Base-by-base conservation (phyloP, 1,140 invertebrate genomes). In the Drosophila dunni region DNA sequence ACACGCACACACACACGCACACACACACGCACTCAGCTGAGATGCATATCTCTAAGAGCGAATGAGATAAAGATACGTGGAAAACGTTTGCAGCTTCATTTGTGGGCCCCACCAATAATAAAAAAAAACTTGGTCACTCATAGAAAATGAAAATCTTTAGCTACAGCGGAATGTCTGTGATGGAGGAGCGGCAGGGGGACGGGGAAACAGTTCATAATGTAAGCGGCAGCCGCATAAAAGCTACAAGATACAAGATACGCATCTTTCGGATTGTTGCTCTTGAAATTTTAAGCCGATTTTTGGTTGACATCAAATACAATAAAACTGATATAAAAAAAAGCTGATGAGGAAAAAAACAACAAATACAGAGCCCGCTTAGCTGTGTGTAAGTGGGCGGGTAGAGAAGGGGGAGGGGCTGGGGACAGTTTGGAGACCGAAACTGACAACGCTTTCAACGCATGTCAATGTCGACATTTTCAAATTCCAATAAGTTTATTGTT, bases 281-380 rank as follows among this genome's bases (percentile, higher is more conserved):
- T 78, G 61, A 71, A 68, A 74, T 72, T 75, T 78, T 83, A 83
- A 82, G 80, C 80, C 80, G 77, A 62, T 83, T 80, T 82, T 65
- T 82, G 75, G 79, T 69, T 74, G 76, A 75, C 75, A 83, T 75
- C 79, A 84, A 79, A 83, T 61, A 84, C 72, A 83, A 84, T 79
- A 83, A 84, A 84, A 83, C 60, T 69, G 56, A 76, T 68, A 78
- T 56, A 75, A 70, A 79, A 65, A 54, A 34, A 13, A 10, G 45
- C 34, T 8, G 29, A 36, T 48, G 10, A 20, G 29, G 8, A 11
- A 33, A 6, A 62, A 7, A 6, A 10, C 2, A 42, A 42, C n/a
- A 13, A 42, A 42, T 13, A 13, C 11, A 5, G 40, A n/a, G 11
- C 40, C 40, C 11, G n/a, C 40, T 42, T 7, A 42, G 40, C 40